Base-by-base conservation (phyloP, 2,888 invertebrate genomes). In the Operophtera brumata region DNA sequence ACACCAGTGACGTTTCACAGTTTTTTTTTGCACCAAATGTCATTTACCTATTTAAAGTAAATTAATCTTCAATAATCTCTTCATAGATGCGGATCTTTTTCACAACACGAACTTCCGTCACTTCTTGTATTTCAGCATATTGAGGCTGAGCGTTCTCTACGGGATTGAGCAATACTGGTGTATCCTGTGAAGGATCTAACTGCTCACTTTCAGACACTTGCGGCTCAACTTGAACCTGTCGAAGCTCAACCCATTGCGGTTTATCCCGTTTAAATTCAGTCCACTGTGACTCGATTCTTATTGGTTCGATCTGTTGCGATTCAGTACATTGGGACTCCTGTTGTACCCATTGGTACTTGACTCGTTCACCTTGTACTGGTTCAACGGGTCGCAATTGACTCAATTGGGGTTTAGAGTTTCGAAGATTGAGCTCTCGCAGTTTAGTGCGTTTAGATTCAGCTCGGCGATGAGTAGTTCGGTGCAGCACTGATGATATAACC, bases 21-120 rank as follows among this genome's bases (percentile, higher is more conserved):
- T n/a, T n/a, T n/a, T n/a, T n/a, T n/a, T n/a, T n/a, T n/a, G n/a
- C n/a, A n/a, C n/a, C n/a, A n/a, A n/a, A n/a, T n/a, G n/a, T n/a
- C n/a, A n/a, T n/a, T n/a, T n/a, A n/a, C n/a, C n/a, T n/a, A n/a
- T n/a, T n/a, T n/a, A n/a, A n/a, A n/a, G n/a, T n/a, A n/a, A n/a
- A n/a, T n/a, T n/a, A n/a, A n/a, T n/a, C n/a, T 49, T 54, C 44
- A 13, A 36, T 36, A 2, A 49, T 45, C 41, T 49, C 54, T 45
- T 54, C 48, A 25, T 49, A 49, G 7, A 45, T 36, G n/a, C 36
- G 30, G 13, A 45, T 48, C 40, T 54, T 48, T 25, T 44, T 32
- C 0, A 54, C 40, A n/a, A 49, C 48, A 11, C 28, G 39, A 13
- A 49, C 45, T 32, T 54, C 44, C 1, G 45, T 54, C 9, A 47